Conservation (phyloP, 2,113 vertebrate genomes). For the Tylochromis polylepis region DNA sequence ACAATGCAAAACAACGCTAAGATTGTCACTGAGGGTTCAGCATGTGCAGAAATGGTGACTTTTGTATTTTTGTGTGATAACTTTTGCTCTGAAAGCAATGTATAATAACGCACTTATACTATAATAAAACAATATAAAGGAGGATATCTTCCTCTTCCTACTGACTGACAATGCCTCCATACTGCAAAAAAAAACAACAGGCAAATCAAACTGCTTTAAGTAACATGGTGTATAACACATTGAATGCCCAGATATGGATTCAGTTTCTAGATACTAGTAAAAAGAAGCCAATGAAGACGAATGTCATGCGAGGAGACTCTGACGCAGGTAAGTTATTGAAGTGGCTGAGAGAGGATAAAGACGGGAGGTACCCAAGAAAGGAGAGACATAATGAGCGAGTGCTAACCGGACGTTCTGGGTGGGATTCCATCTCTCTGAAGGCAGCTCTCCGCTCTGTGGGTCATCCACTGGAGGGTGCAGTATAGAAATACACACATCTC, state of each 20-base stretch:
- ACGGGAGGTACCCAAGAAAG: neutral
- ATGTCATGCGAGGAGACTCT: conserved; percentile 12
- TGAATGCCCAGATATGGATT: neutral
- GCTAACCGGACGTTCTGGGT: conserved; percentile 95
- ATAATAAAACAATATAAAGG: neutral
- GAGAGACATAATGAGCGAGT: neutral
- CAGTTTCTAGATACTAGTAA: neutral
- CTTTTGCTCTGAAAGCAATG: neutral
- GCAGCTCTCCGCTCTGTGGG: conserved; percentile 95
- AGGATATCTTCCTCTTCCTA: neutral
- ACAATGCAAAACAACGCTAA: neutral
- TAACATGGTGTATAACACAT: neutral
- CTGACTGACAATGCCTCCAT: neutral
- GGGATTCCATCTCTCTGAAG: conserved; percentile 96
- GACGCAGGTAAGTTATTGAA: neutral
- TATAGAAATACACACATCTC: conserved; percentile 97
- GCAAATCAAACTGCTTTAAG: neutral
- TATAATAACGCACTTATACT: neutral
- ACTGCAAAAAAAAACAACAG: neutral
- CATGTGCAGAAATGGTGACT: neutral
- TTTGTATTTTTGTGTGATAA: neutral
- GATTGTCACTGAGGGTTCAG: neutral
- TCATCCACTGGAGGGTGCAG: conserved; percentile 94
- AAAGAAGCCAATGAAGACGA: neutral
- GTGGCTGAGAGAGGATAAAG: neutral